Evolutionary conservation across 2,113 vertebrate species (phyloP), one percentile per base, ranked within the genome.

Genomic region (Equus przewalskii): DNA sequence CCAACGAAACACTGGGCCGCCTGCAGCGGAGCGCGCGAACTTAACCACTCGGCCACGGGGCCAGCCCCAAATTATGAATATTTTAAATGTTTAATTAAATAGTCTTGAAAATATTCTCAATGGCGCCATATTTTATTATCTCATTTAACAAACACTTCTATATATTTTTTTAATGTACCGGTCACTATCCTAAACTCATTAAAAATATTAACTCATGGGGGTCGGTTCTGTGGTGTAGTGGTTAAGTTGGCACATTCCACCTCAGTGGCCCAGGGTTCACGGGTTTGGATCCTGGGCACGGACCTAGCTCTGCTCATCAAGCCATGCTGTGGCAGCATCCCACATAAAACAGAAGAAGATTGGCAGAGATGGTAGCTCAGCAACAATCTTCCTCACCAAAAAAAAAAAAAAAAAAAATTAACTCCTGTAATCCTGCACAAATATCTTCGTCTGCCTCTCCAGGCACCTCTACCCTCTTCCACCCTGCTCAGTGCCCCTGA

Each of bases 21-120:
- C 36, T 36, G 36, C 36, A 36, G 36, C 36, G 36, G 36, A 36
- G 36, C 36, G 36, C 36, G 36, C 36, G 36, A 36, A 36, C 36
- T 36, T 36, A 36, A 36, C 36, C 36, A 36, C 36, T 36, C 36
- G 36, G 36, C 36, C 36, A 36, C 36, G 36, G 36, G 36, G 36
- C 36, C 36, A 36, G 36, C 36, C 36, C 36, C 36, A 36, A 70
- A 72, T 73, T 82, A 36, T 64, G 28, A 96, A 41, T n/a, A 60
- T 75, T 86, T 75, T 44, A 93, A 93, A 28, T 87, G 44, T 65
- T 65, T 90, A 56, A 36, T 90, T 86, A 79, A 88, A 69, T 65
- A 90, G 73, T 91, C 64, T 75, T 80, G 26, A 91, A 93, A 73
- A 69, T 8, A 36, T 79, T 94, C 36, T 89, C 73, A 70, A 3